Evolutionary conservation across 1,140 invertebrate genomes (phyloP).

Genomic region (Phenacoccus solenopsis): DNA sequence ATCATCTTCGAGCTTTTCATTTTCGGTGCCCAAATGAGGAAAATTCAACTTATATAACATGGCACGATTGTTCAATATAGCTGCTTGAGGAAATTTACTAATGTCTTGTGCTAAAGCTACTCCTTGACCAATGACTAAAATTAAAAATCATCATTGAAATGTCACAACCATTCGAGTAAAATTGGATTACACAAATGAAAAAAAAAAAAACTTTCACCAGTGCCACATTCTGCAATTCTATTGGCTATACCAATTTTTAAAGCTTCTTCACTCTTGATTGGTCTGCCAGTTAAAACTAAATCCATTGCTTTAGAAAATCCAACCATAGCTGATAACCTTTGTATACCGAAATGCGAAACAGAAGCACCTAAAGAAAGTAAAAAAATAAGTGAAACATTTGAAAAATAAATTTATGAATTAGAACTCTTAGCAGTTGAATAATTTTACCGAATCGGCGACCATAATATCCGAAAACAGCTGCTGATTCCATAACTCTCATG

Average conservation of each 20-base stretch:
- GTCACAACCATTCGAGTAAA: no score
- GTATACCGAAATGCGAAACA: conserved; percentile 63
- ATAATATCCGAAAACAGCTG: conserved; percentile 65
- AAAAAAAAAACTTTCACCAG: conserved; percentile 41
- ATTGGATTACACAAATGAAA: background rate
- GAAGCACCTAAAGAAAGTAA: conserved; percentile 53
- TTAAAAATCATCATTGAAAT: conserved; percentile 2
- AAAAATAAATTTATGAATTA: background rate
- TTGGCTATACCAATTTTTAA: conserved; percentile 64
- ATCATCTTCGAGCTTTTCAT: background rate
- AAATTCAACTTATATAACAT: background rate
- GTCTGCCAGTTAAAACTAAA: conserved; percentile 69
- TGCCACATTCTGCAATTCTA: conserved; percentile 60
- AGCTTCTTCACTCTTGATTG: conserved; percentile 62
- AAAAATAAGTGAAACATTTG: background rate
- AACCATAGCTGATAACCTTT: conserved; percentile 61
- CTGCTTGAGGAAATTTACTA: conserved; percentile 24
- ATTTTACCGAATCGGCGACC: conserved; percentile 65
- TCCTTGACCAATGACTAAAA: conserved; percentile 27
- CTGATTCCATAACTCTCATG: conserved; percentile 71
- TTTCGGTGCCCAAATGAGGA: background rate
- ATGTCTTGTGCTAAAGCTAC: conserved; percentile 23
- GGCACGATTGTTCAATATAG: background rate
- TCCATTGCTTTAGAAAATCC: conserved; percentile 54
- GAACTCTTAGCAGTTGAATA: background rate